Base-by-base conservation (phyloP, 2,797 vertebrate genomes). In the Falco columbarius region DNA sequence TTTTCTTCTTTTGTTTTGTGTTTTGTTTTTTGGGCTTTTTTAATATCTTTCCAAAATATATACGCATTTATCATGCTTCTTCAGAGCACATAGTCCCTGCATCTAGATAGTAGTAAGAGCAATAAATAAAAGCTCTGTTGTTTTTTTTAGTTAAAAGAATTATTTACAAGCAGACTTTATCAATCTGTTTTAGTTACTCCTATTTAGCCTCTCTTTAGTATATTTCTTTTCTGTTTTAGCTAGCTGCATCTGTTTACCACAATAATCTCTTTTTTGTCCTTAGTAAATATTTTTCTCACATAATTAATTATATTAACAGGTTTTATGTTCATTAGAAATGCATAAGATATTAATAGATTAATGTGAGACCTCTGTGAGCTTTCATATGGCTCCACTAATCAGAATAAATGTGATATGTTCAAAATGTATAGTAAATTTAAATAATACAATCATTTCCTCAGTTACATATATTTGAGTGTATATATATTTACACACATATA, bases 1-100 rank as follows among this genome's bases (percentile, higher is more conserved):
- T 12, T 22, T n/a, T 51, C 23, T 40, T n/a, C 19, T 56, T 7
- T 9, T 40, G 54, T 3, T 1, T 3, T 3, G 1, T 9, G 6
- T 12, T 22, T n/a, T 51, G 23, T 46, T 16, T 29, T 19, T 30
- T 38, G 36, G 29, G 7, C 6, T 34, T 72, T 52, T 54, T 70
- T 66, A 71, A 59, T 21, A 34, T 38, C 8, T 67, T 75, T 58
- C 36, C 74, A 44, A 54, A 91, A 30, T 66, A 2, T 34, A 16
- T 49, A 4, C 68, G 46, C 18, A 32, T 1, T 19, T 74, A 29
- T 7, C 4, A 10, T 47, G 6, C 7, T 54, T 65, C n/a, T 34
- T 19, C 14, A 46, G 51, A 44, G 7, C 22, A 42, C 4, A 14
- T 5, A 87, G 32, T 4, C 7, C 8, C 14, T 85, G 4, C 19